A percentile compares a stretch with the other conserved stretches of the same genome.
Evolutionary conservation across 2,797 vertebrate genomes (phyloP).

Genomic region (Arnoldichthys spilopterus): DNA sequence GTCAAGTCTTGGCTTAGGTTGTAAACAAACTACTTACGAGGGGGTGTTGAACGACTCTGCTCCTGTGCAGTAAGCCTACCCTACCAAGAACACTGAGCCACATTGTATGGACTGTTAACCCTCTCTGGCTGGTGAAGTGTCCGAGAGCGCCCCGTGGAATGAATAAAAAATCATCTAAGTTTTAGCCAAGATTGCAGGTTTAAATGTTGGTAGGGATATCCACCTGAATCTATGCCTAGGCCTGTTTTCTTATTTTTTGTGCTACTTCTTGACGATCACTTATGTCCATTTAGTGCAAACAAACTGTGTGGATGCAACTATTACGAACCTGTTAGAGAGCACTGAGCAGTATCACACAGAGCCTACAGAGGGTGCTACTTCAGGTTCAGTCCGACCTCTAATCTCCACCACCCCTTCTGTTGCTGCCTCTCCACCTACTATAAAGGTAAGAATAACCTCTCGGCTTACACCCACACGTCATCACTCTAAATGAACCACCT

Average conservation of each 20-base stretch:
- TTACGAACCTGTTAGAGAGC: conserved; percentile 94
- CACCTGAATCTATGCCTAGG: too few relatives aligned
- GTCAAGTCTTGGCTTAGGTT: too few relatives aligned
- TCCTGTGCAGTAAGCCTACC: too few relatives aligned
- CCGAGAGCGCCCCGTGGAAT: too few relatives aligned
- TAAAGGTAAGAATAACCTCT: conserved; percentile 70
- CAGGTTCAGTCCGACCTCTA: conserved; percentile 55
- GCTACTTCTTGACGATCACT: not conserved
- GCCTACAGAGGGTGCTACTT: conserved; percentile 59
- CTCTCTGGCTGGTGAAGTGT: too few relatives aligned
- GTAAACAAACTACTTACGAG: too few relatives aligned
- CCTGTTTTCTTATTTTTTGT: not conserved
- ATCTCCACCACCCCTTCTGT: conserved; percentile 50
- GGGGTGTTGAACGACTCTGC: too few relatives aligned
- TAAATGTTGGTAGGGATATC: too few relatives aligned
- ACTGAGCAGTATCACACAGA: conserved; percentile 77
- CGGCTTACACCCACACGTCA: not conserved
- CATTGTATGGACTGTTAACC: too few relatives aligned
- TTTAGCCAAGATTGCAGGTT: too few relatives aligned
- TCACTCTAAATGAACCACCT: not conserved
- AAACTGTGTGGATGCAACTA: conserved; percentile 93
- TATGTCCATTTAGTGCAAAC: conserved; percentile 81
- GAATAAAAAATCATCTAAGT: too few relatives aligned
- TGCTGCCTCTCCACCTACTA: conserved; percentile 57
- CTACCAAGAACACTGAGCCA: too few relatives aligned